A percentile compares a stretch with the other conserved stretches of the same genome.
Evolutionary conservation across 1,140 invertebrate genomes (phyloP).

Genomic region (Pogonomyrmex californicus): DNA sequence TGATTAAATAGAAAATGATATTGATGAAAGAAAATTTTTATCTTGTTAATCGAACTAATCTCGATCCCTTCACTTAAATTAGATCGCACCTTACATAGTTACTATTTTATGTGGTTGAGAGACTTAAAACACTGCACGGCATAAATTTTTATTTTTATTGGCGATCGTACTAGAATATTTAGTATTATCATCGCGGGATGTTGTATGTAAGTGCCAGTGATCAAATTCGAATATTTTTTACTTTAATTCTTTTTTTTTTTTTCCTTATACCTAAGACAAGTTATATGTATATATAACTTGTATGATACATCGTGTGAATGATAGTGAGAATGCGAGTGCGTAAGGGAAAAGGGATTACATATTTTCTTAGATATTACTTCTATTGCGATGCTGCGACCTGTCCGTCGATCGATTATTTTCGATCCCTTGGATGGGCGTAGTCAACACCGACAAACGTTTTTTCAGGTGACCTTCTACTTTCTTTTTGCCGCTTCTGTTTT

Average conservation of each 20-base stretch:
- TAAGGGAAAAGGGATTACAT: conserved; percentile 25
- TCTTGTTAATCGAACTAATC: conserved; percentile 76
- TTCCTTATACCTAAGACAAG: neutral
- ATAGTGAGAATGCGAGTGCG: conserved; percentile 68
- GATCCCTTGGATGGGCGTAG: conserved; percentile 29
- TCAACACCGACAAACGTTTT: neutral
- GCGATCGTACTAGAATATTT: conserved; percentile 32
- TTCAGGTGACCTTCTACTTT: conserved; percentile 70
- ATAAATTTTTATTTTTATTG: conserved; percentile 24
- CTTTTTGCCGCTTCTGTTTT: conserved; percentile 77
- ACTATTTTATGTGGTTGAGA: conserved; percentile 60
- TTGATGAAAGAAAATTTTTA: conserved; percentile 70
- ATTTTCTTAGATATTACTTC: conserved; percentile 31
- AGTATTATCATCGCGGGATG: neutral
- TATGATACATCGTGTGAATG: conserved; percentile 47
- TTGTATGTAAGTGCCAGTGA: conserved; percentile 2
- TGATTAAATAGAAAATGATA: conserved; percentile 84
- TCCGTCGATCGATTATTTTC: conserved; percentile 40
- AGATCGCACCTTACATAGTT: conserved; percentile 45
- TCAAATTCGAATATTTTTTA: neutral
- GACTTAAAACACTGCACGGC: conserved; percentile 77
- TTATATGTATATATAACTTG: conserved; percentile 25
- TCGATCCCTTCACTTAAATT: conserved; percentile 67
- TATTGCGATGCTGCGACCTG: neutral
- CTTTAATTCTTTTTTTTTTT: neutral